Percentiles rank a stretch among this genome's conserved stretches.
These are phyloP conservation scores for Coelogynopora nodosa DNA, from an alignment of 2,888 invertebrate genomes.

Conservation along the genomic window DNA sequence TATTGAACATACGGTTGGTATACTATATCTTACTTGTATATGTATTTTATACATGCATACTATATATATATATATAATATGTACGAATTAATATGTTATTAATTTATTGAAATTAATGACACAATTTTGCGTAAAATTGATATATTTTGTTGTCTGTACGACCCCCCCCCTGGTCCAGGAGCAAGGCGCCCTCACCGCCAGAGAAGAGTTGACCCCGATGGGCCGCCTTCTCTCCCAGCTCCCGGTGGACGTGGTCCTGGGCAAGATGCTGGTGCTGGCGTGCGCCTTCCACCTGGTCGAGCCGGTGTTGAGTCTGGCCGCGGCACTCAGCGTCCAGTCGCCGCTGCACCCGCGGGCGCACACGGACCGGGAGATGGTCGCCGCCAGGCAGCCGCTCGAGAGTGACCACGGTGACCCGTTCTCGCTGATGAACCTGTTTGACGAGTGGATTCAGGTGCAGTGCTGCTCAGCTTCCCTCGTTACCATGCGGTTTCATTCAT, in stretches of 20 bases:
- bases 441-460: conserved; percentile 77
- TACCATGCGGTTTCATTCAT: no score
- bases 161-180: no score
- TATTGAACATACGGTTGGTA: no score
- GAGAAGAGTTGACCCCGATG: conserved; percentile 70
- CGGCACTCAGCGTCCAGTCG: conserved; percentile 84
- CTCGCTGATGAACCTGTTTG: conserved; percentile 78
- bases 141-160: no score
- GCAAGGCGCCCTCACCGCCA: conserved; percentile 74
- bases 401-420: conserved; percentile 93
- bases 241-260: conserved; percentile 80
- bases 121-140: no score
- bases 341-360: conserved; percentile 68
- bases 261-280: conserved; percentile 89
- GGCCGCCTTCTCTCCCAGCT: conserved; percentile 77
- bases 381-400: conserved; percentile 66
- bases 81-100: no score
- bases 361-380: conserved; percentile 69
- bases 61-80: no score
- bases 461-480: background rate
- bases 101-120: no score
- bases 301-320: conserved; percentile 81
- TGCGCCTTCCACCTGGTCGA: conserved; percentile 76
- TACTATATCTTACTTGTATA: no score
- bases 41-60: no score